Evolutionary conservation across 1,140 invertebrate species (phyloP), one percentile per base, ranked within the genome.

Genomic region (Parasteatoda tepidariorum): DNA sequence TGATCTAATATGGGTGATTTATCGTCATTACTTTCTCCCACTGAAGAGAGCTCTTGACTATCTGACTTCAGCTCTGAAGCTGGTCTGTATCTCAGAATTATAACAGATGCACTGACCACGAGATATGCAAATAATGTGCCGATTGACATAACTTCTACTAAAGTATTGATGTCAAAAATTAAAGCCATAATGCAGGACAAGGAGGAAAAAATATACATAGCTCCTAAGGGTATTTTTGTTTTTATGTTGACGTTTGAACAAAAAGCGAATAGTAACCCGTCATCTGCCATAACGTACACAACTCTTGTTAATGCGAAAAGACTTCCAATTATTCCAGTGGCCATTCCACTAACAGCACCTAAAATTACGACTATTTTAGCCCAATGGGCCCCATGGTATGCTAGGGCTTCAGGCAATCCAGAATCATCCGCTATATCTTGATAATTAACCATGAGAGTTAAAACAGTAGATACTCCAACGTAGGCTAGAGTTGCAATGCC

Each of bases 61-160:
- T 70, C 64, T 2, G 7, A 4, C 6, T 38, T 82, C 13, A 38
- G 13, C 5, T 7, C 3, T n/a, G 28, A 24, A 22, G 57, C 15
- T n/a, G 70, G 68, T 34, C 68, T 62, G 34, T 83, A 83, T 89
- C 30, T 93, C 22, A 97, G 88, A 38, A 97, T 93, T 55, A 97
- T 95, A 2, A 97, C 94, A 76, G 94, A 94, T 15, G 94, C 94
- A 78, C 95, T 95, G 1, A 97, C 96, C 34, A 97, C 95, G 5
- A 95, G 96, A 87, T 97, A 97, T 0, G 96, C 95, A 70, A 97
- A 88, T 9, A 97, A 91, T 0, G 96, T 97, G 0, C 96, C 96
- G 85, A 97, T 97, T 0, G 95, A 96, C 94, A 97, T 96, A 86
- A 97, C 96, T 87, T 98, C 96, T 0, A 98, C 95, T 18, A 98